A percentile compares a stretch with the other conserved stretches of the same genome.
phyloP scores from a whole-genome alignment of 2,797 vertebrate genomes.

The Notolepis coatsorum region DNA sequence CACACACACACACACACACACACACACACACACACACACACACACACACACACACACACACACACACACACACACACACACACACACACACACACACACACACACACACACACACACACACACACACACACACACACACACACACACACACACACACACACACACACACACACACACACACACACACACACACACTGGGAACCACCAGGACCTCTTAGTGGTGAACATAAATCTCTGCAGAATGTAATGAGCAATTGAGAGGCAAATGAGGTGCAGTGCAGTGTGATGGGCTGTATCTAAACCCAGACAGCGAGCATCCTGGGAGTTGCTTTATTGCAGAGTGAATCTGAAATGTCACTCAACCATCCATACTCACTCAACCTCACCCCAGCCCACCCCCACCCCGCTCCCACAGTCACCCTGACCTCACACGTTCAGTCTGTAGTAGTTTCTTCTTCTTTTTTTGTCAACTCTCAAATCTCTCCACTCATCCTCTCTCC shows the following conservation, averaged over 20 bases:
- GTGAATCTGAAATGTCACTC: conserved; percentile 75
- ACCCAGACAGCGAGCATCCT: conserved; percentile 67
- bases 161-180: neutral
- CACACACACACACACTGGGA: neutral
- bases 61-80: neutral
- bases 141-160: neutral
- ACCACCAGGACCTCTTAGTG: conserved; percentile 31
- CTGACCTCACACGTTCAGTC: too few species aligned
- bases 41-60: conserved; percentile 21
- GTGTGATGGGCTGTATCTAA: conserved; percentile 68
- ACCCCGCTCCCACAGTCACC: too few species aligned
- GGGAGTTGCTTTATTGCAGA: conserved; percentile 73
- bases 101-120: neutral
- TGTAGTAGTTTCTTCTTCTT: neutral
- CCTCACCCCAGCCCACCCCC: conserved; percentile 2
- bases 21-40: conserved; percentile 29
- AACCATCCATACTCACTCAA: conserved; percentile 47
- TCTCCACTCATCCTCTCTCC: neutral
- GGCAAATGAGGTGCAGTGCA: conserved; percentile 69
- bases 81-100: neutral
- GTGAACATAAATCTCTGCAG: conserved; percentile 69
- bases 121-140: neutral
- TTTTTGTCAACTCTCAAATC: neutral
- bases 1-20: neutral
- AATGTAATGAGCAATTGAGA: conserved; percentile 75